Evolutionary conservation across 2,113 vertebrate species (phyloP).

Genomic region (Myocastor coypus): DNA sequence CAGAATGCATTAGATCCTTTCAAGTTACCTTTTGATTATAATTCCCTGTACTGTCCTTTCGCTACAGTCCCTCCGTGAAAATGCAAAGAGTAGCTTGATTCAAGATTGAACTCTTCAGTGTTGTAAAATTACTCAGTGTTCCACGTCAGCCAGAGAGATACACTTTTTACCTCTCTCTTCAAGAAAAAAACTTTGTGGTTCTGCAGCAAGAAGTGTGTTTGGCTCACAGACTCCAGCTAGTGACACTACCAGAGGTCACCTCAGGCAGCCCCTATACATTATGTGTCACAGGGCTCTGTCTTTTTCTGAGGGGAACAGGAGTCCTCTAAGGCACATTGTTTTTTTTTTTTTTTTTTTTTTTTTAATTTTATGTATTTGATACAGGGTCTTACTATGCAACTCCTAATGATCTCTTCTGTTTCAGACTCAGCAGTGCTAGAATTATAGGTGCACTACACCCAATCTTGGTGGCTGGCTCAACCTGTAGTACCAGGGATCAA

Average conservation of each 20-base stretch:
- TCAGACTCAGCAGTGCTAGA: too few species aligned
- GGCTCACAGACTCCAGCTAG: background rate
- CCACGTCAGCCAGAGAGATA: background rate
- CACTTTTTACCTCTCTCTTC: background rate
- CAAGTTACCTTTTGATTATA: constrained; percentile 33
- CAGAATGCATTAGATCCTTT: constrained; percentile 45
- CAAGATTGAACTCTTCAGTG: background rate
- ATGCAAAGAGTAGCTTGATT: background rate
- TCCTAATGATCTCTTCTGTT: too few species aligned
- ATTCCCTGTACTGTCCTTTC: too few species aligned
- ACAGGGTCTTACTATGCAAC: too few species aligned
- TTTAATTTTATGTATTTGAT: too few species aligned
- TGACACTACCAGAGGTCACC: background rate
- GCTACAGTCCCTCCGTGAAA: fast-evolving
- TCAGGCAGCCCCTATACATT: background rate
- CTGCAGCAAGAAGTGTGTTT: background rate
- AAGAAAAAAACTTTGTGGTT: background rate
- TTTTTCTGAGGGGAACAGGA: background rate
- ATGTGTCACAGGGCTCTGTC: too few species aligned
- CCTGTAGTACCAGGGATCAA: too few species aligned
- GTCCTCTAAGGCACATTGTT: background rate
- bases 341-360: too few species aligned
- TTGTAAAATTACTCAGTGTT: background rate
- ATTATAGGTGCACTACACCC: too few species aligned
- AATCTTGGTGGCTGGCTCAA: too few species aligned